A percentile compares a stretch with the other conserved stretches of the same genome.
phyloP scores from a whole-genome alignment of 2,888 invertebrate genomes.

The Chromoteleia sp. region DNA sequence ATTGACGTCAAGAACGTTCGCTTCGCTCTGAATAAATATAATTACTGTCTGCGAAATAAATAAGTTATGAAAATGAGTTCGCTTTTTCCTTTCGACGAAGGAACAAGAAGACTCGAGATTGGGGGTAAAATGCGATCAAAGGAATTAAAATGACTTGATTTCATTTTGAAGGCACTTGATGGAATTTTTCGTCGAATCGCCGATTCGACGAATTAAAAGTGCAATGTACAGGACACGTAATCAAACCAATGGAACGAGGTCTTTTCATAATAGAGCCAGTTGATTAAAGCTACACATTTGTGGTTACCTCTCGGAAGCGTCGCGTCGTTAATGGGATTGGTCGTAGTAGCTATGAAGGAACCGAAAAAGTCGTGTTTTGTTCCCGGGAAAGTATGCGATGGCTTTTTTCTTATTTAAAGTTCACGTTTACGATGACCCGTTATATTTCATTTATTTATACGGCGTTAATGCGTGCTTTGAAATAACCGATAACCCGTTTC shows the following conservation, averaged over 20 bases:
- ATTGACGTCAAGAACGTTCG: neutral
- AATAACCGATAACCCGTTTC: constrained; percentile 19
- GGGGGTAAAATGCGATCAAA: constrained; percentile 2
- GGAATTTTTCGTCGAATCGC: constrained; percentile 19
- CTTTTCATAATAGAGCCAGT: constrained; percentile 74
- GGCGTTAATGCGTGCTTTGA: constrained; percentile 10
- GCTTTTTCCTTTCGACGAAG: neutral
- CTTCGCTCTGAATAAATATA: constrained; percentile 20
- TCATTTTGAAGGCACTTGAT: neutral
- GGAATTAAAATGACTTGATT: constrained; percentile 25
- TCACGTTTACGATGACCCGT: neutral
- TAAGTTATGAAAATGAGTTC: constrained; percentile 8
- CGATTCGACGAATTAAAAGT: constrained; percentile 46
- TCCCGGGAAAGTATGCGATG: constrained; percentile 11
- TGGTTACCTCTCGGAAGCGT: constrained; percentile 73
- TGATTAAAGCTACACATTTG: constrained; percentile 77
- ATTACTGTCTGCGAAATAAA: constrained; percentile 14
- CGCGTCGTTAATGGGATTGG: constrained; percentile 78
- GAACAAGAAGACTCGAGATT: neutral
- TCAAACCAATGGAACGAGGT: constrained; percentile 70
- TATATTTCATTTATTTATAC: constrained; percentile 39
- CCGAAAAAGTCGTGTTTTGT: constrained; percentile 60
- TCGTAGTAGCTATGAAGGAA: constrained; percentile 72
- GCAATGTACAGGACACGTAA: constrained; percentile 53
- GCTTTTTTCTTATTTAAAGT: constrained; percentile 19